These are phyloP conservation scores for Argentina silus DNA, from an alignment of 2,797 vertebrate species.

Conservation along the genomic window DNA sequence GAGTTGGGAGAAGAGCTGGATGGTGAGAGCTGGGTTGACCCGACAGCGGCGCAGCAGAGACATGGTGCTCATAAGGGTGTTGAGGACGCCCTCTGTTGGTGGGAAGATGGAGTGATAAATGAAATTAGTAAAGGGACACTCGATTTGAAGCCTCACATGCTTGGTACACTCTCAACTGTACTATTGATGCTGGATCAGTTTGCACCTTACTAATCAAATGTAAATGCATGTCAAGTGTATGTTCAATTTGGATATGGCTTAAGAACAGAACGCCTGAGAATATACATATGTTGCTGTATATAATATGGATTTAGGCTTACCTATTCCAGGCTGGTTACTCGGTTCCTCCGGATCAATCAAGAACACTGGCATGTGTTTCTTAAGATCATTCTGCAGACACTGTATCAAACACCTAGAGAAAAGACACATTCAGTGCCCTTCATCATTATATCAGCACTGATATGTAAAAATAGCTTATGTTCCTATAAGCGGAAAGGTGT, in stretches of 20 bases:
- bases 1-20: constrained; percentile 96
- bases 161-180: no score
- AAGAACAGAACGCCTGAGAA: no score
- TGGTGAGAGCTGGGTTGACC: constrained; percentile 90
- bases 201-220: no score
- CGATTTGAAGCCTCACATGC: no score
- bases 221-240: no score
- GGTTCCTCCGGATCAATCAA: constrained; percentile 89
- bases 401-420: constrained; percentile 82
- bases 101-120: neutral
- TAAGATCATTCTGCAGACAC: constrained; percentile 88
- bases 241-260: no score
- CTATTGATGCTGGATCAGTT: no score
- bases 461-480: no score
- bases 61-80: constrained; percentile 90
- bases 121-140: no score
- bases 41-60: constrained; percentile 88
- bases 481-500: no score
- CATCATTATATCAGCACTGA: no score
- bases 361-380: constrained; percentile 89
- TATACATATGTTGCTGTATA: neutral
- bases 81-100: constrained; percentile 86
- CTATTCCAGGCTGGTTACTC: constrained; percentile 87
- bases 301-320: constrained; percentile 58
- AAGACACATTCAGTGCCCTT: neutral